These are phyloP conservation scores for Glomeris marginata DNA, from an alignment of 2,888 invertebrate species.

Conservation along the genomic window DNA sequence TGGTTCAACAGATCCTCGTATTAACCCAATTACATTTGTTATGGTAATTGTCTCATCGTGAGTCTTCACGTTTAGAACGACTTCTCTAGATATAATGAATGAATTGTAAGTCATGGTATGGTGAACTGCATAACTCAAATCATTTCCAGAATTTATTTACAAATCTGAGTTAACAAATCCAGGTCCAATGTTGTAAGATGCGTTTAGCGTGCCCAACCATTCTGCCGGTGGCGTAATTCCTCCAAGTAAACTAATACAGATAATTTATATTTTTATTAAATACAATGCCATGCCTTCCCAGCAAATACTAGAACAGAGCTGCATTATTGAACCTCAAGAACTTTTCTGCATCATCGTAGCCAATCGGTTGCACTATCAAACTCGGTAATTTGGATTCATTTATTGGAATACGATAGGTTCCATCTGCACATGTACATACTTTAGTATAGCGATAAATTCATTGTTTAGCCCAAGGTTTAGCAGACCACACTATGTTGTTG, in stretches of 20 bases:
- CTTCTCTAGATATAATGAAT: not conserved
- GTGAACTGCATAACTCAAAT: not conserved
- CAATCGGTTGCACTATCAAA: conserved; percentile 31
- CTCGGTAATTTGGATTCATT: no score
- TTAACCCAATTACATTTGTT: conserved; percentile 28
- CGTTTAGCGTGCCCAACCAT: conserved; percentile 18
- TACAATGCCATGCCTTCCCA: not conserved
- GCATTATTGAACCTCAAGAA: conserved; percentile 19
- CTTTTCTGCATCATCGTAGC: conserved; percentile 28
- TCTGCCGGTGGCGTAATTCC: not conserved
- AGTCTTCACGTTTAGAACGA: conserved; percentile 5
- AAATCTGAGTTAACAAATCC: conserved; percentile 20
- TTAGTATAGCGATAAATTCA: no score
- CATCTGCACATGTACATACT: no score
- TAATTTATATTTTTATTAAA: conserved; percentile 5
- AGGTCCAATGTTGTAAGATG: conserved; percentile 31
- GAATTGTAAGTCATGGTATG: not conserved
- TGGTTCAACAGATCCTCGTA: conserved; percentile 25
- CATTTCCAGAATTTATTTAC: not conserved
- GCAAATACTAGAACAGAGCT: not conserved
- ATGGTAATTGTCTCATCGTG: conserved; percentile 11
- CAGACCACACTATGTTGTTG: no score
- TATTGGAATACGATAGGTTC: no score
- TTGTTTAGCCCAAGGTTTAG: no score
- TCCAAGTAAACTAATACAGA: not conserved